Evolutionary conservation across 2,888 invertebrate species (phyloP), one percentile per base, ranked within the genome.

Genomic region (Orchesellides sinensis): DNA sequence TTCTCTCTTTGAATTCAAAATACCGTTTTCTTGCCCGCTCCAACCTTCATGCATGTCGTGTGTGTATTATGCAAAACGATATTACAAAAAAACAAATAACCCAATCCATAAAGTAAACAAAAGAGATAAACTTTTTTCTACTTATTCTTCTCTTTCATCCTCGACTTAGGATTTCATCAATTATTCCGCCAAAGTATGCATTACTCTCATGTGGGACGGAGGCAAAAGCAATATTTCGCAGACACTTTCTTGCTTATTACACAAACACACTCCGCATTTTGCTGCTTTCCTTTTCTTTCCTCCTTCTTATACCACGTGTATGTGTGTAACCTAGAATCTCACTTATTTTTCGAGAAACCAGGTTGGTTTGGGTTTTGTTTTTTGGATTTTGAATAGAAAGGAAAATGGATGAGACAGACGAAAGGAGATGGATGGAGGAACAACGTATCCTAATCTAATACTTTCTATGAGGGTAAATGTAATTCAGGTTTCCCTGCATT

Each of bases 161-260:
- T n/a, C n/a, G n/a, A 80, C 79, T 78, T 80, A 72, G 63, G 65
- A 72, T 72, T 80, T 56, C 72, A 80, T 80, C 79, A 80, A 80
- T 80, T 80, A 80, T 80, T 80, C 79, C 19, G 52, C 69, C 29
- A 65, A 65, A 35, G 32, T 17, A 32, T 32, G 54, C 25, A 5
- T 23, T 54, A 4, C 17, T 68, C 40, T 63, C 40, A 35, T 68
- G 68, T 68, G 68, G 68, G 68, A 68, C 49, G 21, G 21, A 2
- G 68, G 17, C 68, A 49, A 21, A 68, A 68, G 49, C 35, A 27
- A 49, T 49, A n/a, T n/a, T n/a, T n/a, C n/a, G n/a, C 29, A 68
- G 21, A 40, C 47, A 47, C 49, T 27, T 25, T 17, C 2, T 17
- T 19, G 2, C 19, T 21, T 19, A 21, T n/a, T 35, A 5, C 21